Evolutionary conservation across 2,888 invertebrate species (phyloP).

Genomic region (Eilema griseolum): DNA sequence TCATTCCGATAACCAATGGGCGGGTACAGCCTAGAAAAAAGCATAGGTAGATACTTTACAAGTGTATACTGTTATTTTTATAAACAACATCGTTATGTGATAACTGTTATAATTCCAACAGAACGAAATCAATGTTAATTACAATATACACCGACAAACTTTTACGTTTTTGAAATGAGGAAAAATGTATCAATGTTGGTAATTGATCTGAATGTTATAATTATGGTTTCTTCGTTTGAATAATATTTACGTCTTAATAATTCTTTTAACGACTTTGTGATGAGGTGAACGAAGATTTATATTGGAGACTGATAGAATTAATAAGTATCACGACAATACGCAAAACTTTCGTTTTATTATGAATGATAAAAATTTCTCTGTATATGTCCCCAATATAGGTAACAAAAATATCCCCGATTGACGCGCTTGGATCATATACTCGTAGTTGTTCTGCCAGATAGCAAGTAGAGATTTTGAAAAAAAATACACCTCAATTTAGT

Average conservation of each 20-base stretch:
- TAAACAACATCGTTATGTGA: constrained; percentile 18
- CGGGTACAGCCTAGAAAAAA: constrained; percentile 13
- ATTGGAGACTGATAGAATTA: too few species aligned
- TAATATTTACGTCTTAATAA: background rate
- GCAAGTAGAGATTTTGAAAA: too few species aligned
- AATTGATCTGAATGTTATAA: constrained; percentile 18
- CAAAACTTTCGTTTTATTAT: too few species aligned
- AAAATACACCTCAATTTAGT: too few species aligned
- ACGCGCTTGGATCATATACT: too few species aligned
- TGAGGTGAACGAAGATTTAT: background rate
- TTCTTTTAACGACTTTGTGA: background rate
- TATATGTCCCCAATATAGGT: too few species aligned
- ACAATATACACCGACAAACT: constrained; percentile 15
- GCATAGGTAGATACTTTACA: background rate
- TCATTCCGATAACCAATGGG: constrained; percentile 15
- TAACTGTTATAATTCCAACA: constrained; percentile 32
- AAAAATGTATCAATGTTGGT: constrained; percentile 30
- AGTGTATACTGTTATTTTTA: constrained; percentile 18
- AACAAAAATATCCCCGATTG: too few species aligned
- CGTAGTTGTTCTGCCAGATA: too few species aligned
- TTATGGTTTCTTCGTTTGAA: background rate
- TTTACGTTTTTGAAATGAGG: constrained; percentile 38
- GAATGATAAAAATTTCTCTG: too few species aligned
- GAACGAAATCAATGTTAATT: constrained; percentile 33
- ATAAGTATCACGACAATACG: too few species aligned